Conservation (phyloP, 2,797 vertebrate species). For the Phalloptychus januarius region DNA sequence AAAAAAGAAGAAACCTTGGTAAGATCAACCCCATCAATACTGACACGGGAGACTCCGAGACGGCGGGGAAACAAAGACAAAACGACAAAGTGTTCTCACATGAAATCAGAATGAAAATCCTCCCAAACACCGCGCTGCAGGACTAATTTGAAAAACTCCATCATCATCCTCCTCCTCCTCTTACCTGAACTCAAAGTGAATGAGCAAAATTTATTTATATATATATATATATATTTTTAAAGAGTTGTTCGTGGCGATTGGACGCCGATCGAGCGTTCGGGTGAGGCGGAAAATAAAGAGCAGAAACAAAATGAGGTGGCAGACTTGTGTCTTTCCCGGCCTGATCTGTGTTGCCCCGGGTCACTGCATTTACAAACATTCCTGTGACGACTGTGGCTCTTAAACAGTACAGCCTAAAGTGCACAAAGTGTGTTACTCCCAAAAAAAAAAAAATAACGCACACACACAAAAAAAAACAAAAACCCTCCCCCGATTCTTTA, state of each 20-base stretch:
- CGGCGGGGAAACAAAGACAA: constrained; percentile 26
- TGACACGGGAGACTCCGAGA: constrained; percentile 44
- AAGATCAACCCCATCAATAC: constrained; percentile 59
- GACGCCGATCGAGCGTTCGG: constrained; percentile 11
- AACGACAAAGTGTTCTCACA: constrained; percentile 52
- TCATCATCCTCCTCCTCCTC: neutral
- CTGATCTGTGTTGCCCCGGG: constrained; percentile 60
- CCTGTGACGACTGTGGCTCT: constrained; percentile 66
- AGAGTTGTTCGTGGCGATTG: constrained; percentile 2
- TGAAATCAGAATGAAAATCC: constrained; percentile 19
- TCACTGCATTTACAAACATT: constrained; percentile 60
- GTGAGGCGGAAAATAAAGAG: neutral
- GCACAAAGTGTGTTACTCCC: constrained; percentile 78
- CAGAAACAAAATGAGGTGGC: constrained; percentile 29
- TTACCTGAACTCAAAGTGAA: neutral
- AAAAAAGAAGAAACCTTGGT: constrained; percentile 36
- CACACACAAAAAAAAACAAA: neutral
- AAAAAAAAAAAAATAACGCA: neutral
- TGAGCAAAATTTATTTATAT: neutral
- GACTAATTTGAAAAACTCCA: constrained; percentile 4
- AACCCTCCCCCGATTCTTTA: constrained; percentile 51
- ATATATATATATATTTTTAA: too few relatives aligned
- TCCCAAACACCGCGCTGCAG: constrained; percentile 4
- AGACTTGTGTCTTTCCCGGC: constrained; percentile 41
- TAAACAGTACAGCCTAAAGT: constrained; percentile 85